Percentiles rank a stretch among this genome's conserved stretches.
Evolutionary conservation across 1,140 invertebrate genomes (phyloP).

Genomic region (Anastrepha obliqua): DNA sequence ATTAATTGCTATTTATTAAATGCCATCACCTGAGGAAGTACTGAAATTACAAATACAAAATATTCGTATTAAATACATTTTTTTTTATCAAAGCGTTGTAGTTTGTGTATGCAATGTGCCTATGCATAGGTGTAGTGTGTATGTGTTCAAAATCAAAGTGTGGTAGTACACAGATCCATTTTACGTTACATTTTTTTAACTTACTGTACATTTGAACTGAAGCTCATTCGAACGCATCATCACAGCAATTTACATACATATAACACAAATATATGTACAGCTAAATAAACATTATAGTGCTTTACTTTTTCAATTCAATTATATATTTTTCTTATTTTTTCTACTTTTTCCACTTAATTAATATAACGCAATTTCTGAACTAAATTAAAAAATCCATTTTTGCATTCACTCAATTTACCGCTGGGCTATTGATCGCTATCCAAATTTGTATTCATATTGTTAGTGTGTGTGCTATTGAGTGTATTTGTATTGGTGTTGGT

Average conservation of each 20-base stretch:
- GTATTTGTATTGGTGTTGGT: neutral
- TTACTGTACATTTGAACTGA: slow-evolving; percentile 74
- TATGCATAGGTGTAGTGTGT: neutral
- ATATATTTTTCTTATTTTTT: neutral
- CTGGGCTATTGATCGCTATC: slow-evolving; percentile 63
- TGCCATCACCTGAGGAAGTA: slow-evolving; percentile 59
- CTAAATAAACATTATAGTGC: neutral
- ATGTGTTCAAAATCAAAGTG: neutral
- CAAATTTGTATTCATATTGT: slow-evolving; percentile 33
- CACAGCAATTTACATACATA: slow-evolving; percentile 72
- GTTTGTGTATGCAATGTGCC: neutral
- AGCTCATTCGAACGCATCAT: slow-evolving; percentile 71
- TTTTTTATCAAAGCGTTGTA: neutral
- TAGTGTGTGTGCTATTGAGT: neutral
- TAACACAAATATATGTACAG: neutral
- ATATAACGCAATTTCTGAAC: slow-evolving; percentile 1
- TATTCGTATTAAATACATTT: neutral
- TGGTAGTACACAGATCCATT: neutral
- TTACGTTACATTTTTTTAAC: slow-evolving; percentile 57
- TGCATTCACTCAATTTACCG: slow-evolving; percentile 26
- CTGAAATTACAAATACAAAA: slow-evolving; percentile 48
- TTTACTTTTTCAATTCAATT: neutral
- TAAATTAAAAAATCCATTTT: slow-evolving; percentile 11
- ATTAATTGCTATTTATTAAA: slow-evolving; percentile 55
- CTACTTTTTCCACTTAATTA: slow-evolving; percentile 18